Conservation (phyloP, 2,888 invertebrate species). For the Ganaspis brasiliensis region DNA sequence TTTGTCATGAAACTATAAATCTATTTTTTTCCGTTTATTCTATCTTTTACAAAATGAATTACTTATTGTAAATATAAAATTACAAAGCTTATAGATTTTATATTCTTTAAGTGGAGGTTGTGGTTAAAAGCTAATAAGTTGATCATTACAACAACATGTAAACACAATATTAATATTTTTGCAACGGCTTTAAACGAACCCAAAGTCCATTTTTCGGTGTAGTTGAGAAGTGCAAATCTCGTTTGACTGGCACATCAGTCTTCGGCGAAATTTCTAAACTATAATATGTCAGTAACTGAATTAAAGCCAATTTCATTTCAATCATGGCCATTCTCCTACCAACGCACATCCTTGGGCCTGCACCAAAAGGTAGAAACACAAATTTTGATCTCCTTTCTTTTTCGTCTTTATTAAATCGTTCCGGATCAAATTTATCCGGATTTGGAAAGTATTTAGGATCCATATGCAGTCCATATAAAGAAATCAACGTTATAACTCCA, state of each 20-base stretch:
- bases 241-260: slow-evolving; percentile 59
- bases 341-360: slow-evolving; percentile 70
- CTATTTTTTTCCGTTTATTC: no score
- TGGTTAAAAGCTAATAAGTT: no score
- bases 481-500: slow-evolving; percentile 60
- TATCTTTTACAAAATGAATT: no score
- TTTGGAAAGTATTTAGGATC: slow-evolving; percentile 66
- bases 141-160: no score
- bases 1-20: no score
- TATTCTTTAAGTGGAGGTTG: no score
- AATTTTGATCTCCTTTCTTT: slow-evolving; percentile 60
- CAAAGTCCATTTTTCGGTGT: slow-evolving; percentile 61
- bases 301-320: slow-evolving; percentile 64
- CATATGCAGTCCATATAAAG: slow-evolving; percentile 55
- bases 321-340: slow-evolving; percentile 68
- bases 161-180: no score
- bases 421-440: slow-evolving; percentile 67
- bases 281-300: slow-evolving; percentile 58
- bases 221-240: background rate
- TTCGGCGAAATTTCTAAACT: slow-evolving; percentile 62
- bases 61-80: no score
- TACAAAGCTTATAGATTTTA: no score
- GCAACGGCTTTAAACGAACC: slow-evolving; percentile 57
- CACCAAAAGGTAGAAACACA: slow-evolving; percentile 68
- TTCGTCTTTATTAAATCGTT: slow-evolving; percentile 63